These are phyloP conservation scores for Megatriorchis doriae DNA, from an alignment of 2,113 vertebrate genomes.

Conservation along the genomic window DNA sequence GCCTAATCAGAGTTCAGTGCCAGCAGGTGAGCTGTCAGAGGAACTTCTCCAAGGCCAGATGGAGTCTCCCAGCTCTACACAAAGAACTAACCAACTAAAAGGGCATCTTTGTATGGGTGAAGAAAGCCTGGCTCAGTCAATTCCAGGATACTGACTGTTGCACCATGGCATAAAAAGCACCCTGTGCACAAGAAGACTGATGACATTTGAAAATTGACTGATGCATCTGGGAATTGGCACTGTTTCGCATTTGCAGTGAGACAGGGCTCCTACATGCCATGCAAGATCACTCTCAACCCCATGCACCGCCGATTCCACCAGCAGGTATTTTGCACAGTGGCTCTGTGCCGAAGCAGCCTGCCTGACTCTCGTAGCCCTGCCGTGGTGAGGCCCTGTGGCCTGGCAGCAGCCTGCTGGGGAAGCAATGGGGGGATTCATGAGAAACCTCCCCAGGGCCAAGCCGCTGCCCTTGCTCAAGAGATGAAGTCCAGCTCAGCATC, in stretches of 20 bases:
- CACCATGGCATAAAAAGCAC: neutral
- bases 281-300: neutral
- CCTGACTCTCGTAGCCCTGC: neutral
- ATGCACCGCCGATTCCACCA: fast-evolving
- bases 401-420: neutral
- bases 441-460: neutral
- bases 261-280: neutral
- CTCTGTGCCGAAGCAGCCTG: fast-evolving
- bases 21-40: neutral
- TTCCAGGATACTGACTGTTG: neutral
- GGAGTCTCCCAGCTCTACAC: neutral
- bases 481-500: neutral
- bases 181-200: neutral
- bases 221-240: neutral
- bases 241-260: neutral
- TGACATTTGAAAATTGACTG: neutral
- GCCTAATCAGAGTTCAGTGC: neutral
- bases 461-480: fast-evolving
- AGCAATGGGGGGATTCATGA: fast-evolving
- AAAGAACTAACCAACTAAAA: neutral
- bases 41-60: neutral
- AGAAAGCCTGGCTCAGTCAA: neutral
- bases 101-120: neutral
- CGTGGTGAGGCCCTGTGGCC: neutral
- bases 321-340: neutral